phyloP scores from a whole-genome alignment of 2,113 vertebrate species.

The Pituophis catenifer region DNA sequence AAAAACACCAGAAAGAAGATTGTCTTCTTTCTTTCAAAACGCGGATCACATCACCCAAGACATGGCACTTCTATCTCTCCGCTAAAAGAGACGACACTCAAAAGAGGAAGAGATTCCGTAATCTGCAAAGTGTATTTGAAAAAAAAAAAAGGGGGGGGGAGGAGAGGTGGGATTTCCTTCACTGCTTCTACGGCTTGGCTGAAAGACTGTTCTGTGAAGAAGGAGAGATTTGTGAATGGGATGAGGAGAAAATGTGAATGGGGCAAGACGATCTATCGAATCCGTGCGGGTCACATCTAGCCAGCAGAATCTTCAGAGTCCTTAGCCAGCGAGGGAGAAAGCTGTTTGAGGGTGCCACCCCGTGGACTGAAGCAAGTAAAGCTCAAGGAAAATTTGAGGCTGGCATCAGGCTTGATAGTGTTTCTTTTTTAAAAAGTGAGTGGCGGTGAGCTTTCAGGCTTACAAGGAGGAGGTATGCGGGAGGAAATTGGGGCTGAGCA shows the following conservation, averaged over 20 bases:
- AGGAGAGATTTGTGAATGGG: neutral
- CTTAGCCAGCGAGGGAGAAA: neutral
- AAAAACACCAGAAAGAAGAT: neutral
- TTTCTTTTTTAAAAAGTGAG: neutral
- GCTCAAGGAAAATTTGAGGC: neutral
- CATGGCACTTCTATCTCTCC: neutral
- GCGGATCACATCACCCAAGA: neutral
- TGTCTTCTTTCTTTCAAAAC: neutral
- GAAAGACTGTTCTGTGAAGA: neutral
- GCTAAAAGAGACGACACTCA: neutral
- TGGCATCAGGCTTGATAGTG: neutral
- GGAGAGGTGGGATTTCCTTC: neutral
- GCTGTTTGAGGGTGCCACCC: constrained; percentile 2
- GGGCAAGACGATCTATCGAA: neutral
- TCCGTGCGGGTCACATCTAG: neutral
- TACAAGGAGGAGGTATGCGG: neutral
- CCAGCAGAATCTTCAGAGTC: neutral
- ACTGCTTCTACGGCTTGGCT: neutral
- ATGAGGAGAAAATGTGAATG: neutral
- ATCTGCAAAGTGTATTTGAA: neutral
- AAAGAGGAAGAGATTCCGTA: neutral
- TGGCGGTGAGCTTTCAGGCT: neutral
- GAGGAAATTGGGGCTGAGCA: neutral
- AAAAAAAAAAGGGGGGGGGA: rapidly evolving
- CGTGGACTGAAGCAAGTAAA: neutral